Evolutionary conservation across 2,113 vertebrate species (phyloP), one percentile per base, ranked within the genome.

Genomic region (Urocynchramus pylzowi): DNA sequence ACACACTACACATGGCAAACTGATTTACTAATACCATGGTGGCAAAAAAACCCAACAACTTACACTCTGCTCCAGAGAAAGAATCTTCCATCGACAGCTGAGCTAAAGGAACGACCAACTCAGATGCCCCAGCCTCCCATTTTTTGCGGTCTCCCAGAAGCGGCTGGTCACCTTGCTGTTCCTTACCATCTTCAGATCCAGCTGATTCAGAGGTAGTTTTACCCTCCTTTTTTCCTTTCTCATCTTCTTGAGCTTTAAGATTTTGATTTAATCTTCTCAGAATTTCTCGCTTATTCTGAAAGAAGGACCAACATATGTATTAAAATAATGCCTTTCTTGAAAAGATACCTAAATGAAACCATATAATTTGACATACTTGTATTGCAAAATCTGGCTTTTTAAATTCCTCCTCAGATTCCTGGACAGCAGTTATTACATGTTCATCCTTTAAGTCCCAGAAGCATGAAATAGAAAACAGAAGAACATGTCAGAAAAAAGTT

Each of bases 201-300:
- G 60, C 85, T 28, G 14, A 75, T 16, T 93, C 97, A 95, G 52
- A 76, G 18, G 13, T 84, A 79, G 63, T 94, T 93, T 77, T 90
- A 41, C 26, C 69, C 19, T 84, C 93, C 20, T 79, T 71, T 93
- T 94, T 89, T 45, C 59, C 96, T 53, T 93, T 95, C 91, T 97
- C 95, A 96, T 98, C 74, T 95, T 98, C 98, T 91, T 98, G 98
- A 84, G 97, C 95, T 98, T 99, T 99, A 77, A 99, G 96, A 97
- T 99, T 99, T 96, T 99, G 97, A 97, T 99, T 99, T 53, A 99
- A 97, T 92, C 99, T 98, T 77, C 96, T 98, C 20, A 99, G 97
- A 97, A 99, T 99, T 96, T 99, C 98, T 95, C 98, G 98, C 81
- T 99, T 99, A 96, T 88, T 99, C 99, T 99, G 96, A 94, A 98